Evolutionary conservation across 2,888 invertebrate species (phyloP).

Genomic region (Melinopterus prodromus): DNA sequence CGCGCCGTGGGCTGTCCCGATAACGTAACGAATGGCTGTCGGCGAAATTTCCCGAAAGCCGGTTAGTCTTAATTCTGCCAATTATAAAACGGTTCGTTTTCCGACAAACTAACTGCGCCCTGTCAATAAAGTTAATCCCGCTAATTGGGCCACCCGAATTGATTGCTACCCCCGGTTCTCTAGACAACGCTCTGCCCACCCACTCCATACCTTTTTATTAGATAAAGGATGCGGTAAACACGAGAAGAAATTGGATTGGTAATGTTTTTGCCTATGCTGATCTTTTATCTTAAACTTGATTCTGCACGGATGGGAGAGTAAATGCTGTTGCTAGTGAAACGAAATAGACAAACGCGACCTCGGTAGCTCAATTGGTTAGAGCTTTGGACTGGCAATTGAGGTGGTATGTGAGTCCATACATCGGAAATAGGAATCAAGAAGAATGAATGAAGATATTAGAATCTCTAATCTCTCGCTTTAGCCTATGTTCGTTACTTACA

Average conservation of each 20-base stretch:
- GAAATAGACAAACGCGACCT: background rate
- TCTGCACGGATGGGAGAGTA: too few species aligned
- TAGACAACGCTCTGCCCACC: background rate
- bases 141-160: conserved; percentile 31
- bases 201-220: background rate
- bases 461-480: too few species aligned
- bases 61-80: conserved; percentile 31
- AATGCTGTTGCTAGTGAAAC: too few species aligned
- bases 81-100: conserved; percentile 33
- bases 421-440: too few species aligned
- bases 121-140: conserved; percentile 37
- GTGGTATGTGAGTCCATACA: too few species aligned
- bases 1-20: conserved; percentile 7
- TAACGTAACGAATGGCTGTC: conserved; percentile 25
- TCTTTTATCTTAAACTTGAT: too few species aligned
- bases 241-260: background rate
- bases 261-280: too few species aligned
- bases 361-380: too few species aligned
- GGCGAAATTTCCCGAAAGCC: conserved; percentile 23
- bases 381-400: too few species aligned
- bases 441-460: too few species aligned
- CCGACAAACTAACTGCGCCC: conserved; percentile 29
- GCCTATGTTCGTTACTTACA: too few species aligned
- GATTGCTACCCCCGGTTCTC: conserved; percentile 12
- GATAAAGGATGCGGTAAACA: background rate